These are phyloP conservation scores for Heliothis peltigera DNA, from an alignment of 2,888 invertebrate species.

Conservation along the genomic window DNA sequence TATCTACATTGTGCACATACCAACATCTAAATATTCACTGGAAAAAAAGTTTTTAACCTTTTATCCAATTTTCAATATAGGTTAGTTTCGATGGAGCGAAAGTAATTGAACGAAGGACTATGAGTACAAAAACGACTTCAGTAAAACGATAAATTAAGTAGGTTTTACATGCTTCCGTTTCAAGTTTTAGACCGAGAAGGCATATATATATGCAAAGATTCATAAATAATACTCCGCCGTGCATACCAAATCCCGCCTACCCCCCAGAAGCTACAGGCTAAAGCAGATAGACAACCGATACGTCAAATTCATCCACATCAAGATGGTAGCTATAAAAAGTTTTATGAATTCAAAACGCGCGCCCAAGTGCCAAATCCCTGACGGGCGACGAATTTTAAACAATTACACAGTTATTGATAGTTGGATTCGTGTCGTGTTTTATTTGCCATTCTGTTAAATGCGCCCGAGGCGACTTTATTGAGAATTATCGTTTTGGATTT, in stretches of 20 bases:
- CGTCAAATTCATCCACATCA: slow-evolving; percentile 71
- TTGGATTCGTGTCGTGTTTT: slow-evolving; percentile 75
- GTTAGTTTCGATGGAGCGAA: too few relatives aligned
- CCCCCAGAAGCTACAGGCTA: background rate
- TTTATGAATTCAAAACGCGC: slow-evolving; percentile 82
- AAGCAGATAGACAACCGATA: slow-evolving; percentile 55
- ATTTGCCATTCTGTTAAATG: slow-evolving; percentile 71
- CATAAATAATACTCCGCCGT: too few relatives aligned
- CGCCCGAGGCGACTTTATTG: slow-evolving; percentile 42
- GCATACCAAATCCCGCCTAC: too few relatives aligned
- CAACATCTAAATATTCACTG: slow-evolving; percentile 22
- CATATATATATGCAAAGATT: too few relatives aligned
- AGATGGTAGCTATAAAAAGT: slow-evolving; percentile 75
- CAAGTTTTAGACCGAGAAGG: too few relatives aligned
- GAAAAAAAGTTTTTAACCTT: slow-evolving; percentile 11
- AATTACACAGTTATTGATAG: slow-evolving; percentile 81
- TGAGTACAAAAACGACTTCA: too few relatives aligned
- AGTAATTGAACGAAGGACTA: too few relatives aligned
- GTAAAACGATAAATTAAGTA: too few relatives aligned
- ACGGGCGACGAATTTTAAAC: slow-evolving; percentile 84
- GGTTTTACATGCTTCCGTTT: too few relatives aligned
- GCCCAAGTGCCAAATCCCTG: slow-evolving; percentile 83
- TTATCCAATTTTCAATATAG: background rate
- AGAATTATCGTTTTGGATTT: slow-evolving; percentile 55
- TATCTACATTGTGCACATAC: background rate